These are phyloP conservation scores for Drosophila lacertosa DNA, from an alignment of 1,140 invertebrate genomes.

Conservation along the genomic window DNA sequence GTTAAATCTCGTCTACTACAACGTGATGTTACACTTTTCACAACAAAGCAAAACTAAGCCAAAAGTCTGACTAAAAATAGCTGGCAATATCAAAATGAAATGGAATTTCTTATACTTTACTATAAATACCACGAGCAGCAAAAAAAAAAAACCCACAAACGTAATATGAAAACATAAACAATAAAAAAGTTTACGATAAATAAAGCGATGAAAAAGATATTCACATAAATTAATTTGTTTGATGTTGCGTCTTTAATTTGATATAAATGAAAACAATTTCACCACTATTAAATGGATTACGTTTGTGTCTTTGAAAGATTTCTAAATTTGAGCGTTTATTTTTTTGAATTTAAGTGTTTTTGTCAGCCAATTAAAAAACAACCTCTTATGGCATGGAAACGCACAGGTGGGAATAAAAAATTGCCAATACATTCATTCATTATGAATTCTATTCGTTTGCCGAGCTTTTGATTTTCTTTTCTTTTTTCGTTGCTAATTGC, in stretches of 20 bases:
- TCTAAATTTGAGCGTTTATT: background rate
- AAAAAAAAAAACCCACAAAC: slow-evolving; percentile 18
- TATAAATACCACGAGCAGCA: slow-evolving; percentile 10
- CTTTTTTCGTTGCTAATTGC: slow-evolving; percentile 53
- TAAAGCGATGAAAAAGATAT: background rate
- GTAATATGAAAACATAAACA: slow-evolving; percentile 9
- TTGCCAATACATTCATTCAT: background rate
- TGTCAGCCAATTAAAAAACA: background rate
- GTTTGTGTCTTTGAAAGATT: no score
- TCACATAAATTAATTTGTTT: slow-evolving; percentile 53
- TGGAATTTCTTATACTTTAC: slow-evolving; percentile 36
- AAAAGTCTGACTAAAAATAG: slow-evolving; percentile 59
- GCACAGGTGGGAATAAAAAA: background rate
- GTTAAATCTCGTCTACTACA: slow-evolving; percentile 41
- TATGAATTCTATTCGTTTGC: background rate
- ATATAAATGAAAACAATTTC: slow-evolving; percentile 1
- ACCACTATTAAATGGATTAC: background rate
- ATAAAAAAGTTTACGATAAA: background rate
- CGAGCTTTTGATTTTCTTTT: background rate
- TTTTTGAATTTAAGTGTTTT: background rate
- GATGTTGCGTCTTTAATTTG: background rate
- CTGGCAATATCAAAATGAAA: slow-evolving; percentile 54
- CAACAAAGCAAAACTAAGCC: slow-evolving; percentile 25
- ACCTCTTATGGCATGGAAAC: background rate
- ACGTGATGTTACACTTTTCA: slow-evolving; percentile 52